Conservation (phyloP, 2,797 vertebrate species). For the Amblyopsis hoosieri region DNA sequence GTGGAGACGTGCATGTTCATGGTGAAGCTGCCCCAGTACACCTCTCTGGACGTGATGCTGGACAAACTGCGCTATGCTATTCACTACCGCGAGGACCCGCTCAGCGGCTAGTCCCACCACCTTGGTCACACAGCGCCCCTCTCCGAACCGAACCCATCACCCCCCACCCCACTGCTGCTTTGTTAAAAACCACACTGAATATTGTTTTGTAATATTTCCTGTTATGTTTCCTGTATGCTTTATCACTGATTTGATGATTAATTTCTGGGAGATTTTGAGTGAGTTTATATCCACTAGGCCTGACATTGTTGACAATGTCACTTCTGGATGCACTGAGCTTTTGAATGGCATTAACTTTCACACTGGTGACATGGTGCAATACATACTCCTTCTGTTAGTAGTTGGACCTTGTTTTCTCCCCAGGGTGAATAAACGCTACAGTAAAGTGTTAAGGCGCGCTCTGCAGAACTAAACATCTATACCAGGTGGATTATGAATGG, state of each 20-base stretch:
- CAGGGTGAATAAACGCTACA: conserved; percentile 8
- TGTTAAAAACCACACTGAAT: not conserved
- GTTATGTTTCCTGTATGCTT: conserved; percentile 36
- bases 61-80: conserved; percentile 96
- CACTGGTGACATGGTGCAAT: conserved; percentile 47
- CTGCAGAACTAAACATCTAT: conserved; percentile 45
- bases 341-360: conserved; percentile 44
- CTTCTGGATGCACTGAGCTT: conserved; percentile 66
- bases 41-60: conserved; percentile 93
- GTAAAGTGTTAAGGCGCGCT: conserved; percentile 30
- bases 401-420: conserved; percentile 1
- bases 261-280: conserved; percentile 52
- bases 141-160: not conserved
- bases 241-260: conserved; percentile 34
- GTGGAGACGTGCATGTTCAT: conserved; percentile 99
- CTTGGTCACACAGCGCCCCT: conserved; percentile 19
- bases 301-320: conserved; percentile 36
- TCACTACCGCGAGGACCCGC: conserved; percentile 97
- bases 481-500: conserved; percentile 35
- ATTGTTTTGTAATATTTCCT: conserved; percentile 23
- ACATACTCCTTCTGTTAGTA: conserved; percentile 16
- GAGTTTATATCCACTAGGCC: conserved; percentile 50
- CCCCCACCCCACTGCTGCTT: not conserved
- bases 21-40: conserved; percentile 98
- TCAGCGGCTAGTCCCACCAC: conserved; percentile 86